phyloP scores from a whole-genome alignment of 2,113 vertebrate genomes.

The Meleagris gallopavo region DNA sequence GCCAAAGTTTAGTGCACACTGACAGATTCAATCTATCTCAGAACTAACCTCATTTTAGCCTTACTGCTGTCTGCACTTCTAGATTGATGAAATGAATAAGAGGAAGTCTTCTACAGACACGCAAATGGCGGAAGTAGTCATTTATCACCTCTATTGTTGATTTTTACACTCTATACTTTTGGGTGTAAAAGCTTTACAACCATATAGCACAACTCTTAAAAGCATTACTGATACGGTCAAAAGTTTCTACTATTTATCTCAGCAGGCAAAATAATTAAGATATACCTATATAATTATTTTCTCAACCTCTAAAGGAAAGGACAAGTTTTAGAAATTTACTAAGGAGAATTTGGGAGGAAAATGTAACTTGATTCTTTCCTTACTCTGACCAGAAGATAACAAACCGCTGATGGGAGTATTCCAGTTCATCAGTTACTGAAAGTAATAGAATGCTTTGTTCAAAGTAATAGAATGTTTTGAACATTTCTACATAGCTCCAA shows the following conservation, averaged over 20 bases:
- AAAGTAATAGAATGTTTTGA: background rate
- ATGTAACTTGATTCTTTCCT: background rate
- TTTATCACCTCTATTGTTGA: slow-evolving; percentile 1
- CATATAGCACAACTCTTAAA: background rate
- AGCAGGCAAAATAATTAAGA: background rate
- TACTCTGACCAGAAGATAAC: rapidly evolving
- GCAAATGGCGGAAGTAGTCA: background rate
- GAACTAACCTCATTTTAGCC: slow-evolving; percentile 57
- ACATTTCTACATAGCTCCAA: background rate
- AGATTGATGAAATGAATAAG: slow-evolving; percentile 4
- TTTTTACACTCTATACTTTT: background rate
- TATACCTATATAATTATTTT: background rate
- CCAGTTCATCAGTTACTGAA: background rate
- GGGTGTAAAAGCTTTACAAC: background rate
- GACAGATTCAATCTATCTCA: slow-evolving; percentile 64
- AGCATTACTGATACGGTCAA: background rate
- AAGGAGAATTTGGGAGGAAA: background rate
- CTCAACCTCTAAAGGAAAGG: background rate
- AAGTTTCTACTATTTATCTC: background rate
- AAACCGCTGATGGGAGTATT: background rate
- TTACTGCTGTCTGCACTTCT: slow-evolving; percentile 24
- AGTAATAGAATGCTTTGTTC: background rate
- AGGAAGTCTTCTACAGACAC: slow-evolving; percentile 16
- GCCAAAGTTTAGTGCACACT: slow-evolving; percentile 51
- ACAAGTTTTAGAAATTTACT: background rate